Conservation (phyloP, 2,888 invertebrate genomes). For the Aspidapion aeneum region DNA sequence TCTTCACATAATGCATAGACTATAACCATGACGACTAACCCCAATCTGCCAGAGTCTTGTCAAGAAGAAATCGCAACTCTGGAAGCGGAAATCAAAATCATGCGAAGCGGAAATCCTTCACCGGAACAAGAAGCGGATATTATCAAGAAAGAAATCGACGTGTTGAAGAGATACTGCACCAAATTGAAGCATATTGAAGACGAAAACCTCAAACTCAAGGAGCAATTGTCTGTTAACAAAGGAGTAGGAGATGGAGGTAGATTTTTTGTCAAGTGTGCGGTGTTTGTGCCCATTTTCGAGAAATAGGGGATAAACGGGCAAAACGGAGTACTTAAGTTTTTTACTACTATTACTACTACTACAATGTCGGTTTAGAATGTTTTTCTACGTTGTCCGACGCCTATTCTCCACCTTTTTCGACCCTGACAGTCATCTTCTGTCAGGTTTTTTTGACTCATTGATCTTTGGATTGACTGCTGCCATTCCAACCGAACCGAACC, state of each 20-base stretch:
- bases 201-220: constrained; percentile 39
- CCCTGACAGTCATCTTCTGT: no score
- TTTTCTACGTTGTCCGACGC: no score
- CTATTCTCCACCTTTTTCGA: no score
- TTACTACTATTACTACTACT: no score
- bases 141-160: constrained; percentile 38
- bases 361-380: no score
- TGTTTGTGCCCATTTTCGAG: neutral
- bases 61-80: constrained; percentile 34
- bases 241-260: neutral
- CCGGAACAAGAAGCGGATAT: constrained; percentile 39
- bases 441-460: no score
- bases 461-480: no score
- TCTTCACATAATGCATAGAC: neutral
- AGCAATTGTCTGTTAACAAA: constrained; percentile 20
- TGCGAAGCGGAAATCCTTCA: constrained; percentile 33
- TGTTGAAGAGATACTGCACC: constrained; percentile 39
- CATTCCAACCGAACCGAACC: no score
- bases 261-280: constrained; percentile 1
- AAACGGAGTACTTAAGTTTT: no score
- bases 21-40: constrained; percentile 17
- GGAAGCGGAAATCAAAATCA: constrained; percentile 37
- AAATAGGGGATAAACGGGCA: neutral
- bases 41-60: constrained; percentile 23
- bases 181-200: constrained; percentile 38